phyloP scores from a whole-genome alignment of 2,113 vertebrate species.

The Mungos mungo region DNA sequence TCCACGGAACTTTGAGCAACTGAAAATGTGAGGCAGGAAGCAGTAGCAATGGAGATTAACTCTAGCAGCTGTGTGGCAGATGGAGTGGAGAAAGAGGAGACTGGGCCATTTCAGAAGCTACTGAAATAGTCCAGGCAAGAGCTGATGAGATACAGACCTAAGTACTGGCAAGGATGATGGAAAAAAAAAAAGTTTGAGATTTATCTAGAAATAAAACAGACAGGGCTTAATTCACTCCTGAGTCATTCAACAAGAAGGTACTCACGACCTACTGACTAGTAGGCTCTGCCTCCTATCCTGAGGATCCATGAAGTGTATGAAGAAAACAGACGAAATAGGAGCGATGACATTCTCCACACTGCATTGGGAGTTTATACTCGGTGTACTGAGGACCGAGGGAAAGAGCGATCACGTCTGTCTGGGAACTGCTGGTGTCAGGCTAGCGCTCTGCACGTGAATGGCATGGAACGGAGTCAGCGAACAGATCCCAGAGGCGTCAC shows the following conservation, averaged over 20 bases:
- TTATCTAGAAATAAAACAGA: slow-evolving; percentile 56
- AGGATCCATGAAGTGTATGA: not conserved
- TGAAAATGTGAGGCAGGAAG: not conserved
- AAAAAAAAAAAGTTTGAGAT: slow-evolving; percentile 32
- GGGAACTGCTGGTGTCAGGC: not conserved
- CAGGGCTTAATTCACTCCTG: slow-evolving; percentile 23
- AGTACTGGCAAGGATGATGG: not conserved
- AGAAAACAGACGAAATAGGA: not conserved
- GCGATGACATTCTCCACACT: not conserved
- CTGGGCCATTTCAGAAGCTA: slow-evolving; percentile 50
- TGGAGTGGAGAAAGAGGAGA: slow-evolving; percentile 48
- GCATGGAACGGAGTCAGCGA: not conserved
- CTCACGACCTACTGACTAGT: not conserved
- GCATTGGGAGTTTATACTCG: not conserved
- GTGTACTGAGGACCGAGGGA: not conserved
- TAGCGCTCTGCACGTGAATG: not conserved
- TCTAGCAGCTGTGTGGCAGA: slow-evolving; percentile 28
- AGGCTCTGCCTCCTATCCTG: not conserved
- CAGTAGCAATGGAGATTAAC: not conserved
- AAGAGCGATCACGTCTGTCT: not conserved
- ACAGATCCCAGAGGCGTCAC: not conserved
- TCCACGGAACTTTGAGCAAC: not conserved
- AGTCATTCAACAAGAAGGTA: slow-evolving; percentile 27
- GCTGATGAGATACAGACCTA: slow-evolving; percentile 55
- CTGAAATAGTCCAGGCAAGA: slow-evolving; percentile 54